These are phyloP conservation scores for Phanerotoma sp. DNA, from an alignment of 2,888 invertebrate genomes.

Conservation along the genomic window DNA sequence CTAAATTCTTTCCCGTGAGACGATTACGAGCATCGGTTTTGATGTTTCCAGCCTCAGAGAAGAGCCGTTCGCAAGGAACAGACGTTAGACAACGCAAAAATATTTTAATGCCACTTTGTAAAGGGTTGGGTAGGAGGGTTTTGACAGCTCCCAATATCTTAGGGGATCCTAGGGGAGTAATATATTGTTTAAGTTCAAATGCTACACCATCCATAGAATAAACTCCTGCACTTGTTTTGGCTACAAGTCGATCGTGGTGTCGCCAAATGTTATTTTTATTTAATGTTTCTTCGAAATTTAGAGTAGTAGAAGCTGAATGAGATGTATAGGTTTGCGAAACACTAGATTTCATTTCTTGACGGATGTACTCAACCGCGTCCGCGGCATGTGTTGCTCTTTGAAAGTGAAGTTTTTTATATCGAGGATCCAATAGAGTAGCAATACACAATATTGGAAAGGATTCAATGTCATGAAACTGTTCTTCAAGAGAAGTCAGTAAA, in stretches of 20 bases:
- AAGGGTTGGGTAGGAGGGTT: too few relatives aligned
- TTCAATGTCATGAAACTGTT: conserved; percentile 15
- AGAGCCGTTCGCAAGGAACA: conserved; percentile 27
- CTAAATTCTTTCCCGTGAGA: conserved; percentile 9
- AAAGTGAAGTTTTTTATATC: conserved; percentile 34
- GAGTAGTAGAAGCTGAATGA: background rate
- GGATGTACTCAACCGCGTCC: conserved; percentile 9
- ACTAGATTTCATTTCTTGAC: background rate
- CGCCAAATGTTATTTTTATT: conserved; percentile 11
- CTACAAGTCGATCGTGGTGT: conserved; percentile 18
- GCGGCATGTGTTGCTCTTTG: conserved; percentile 10
- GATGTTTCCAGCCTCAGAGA: conserved; percentile 27
- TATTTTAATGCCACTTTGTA: background rate
- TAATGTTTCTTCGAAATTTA: background rate
- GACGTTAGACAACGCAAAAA: conserved; percentile 23
- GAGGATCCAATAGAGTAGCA: conserved; percentile 30
- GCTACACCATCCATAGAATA: background rate
- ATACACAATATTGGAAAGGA: conserved; percentile 18
- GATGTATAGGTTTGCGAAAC: background rate
- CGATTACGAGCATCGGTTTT: conserved; percentile 21
- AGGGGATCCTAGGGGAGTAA: conserved; percentile 23
- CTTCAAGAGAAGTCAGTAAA: conserved; percentile 11
- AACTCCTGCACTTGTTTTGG: background rate
- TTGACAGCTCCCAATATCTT: too few relatives aligned
- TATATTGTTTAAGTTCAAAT: conserved; percentile 23